Evolutionary conservation across 2,888 invertebrate genomes (phyloP).

Genomic region (Xestobium rufovillosum): DNA sequence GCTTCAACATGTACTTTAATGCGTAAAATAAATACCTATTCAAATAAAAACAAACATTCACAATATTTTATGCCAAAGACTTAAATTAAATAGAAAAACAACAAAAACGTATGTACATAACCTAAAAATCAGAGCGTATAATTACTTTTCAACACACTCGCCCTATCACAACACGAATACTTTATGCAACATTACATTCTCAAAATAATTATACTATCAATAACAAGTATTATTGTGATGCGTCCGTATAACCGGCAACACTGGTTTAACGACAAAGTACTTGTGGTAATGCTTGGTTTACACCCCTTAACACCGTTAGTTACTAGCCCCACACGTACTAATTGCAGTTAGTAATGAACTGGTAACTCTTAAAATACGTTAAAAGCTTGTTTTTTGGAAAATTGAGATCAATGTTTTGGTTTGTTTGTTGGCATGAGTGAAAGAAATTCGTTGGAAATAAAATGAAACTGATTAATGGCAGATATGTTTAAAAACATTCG

Average conservation of each 20-base stretch:
- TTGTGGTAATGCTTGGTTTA: too few relatives aligned
- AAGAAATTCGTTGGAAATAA: too few relatives aligned
- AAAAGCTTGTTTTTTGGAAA: too few relatives aligned
- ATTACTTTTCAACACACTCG: slow-evolving; percentile 31
- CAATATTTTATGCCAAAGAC: slow-evolving; percentile 16
- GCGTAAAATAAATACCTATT: slow-evolving; percentile 13
- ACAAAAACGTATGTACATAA: slow-evolving; percentile 37
- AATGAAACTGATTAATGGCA: too few relatives aligned
- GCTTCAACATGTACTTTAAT: slow-evolving; percentile 27
- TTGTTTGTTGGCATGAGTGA: too few relatives aligned
- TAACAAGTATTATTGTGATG: slow-evolving; percentile 33
- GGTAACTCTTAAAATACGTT: too few relatives aligned
- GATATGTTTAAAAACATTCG: too few relatives aligned
- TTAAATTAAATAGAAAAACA: slow-evolving; percentile 27
- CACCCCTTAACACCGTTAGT: too few relatives aligned
- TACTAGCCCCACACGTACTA: too few relatives aligned
- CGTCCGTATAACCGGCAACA: slow-evolving; percentile 20
- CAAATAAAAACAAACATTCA: slow-evolving; percentile 27
- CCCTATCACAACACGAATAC: slow-evolving; percentile 40
- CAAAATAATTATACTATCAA: slow-evolving; percentile 24
- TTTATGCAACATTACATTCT: slow-evolving; percentile 29
- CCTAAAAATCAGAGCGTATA: slow-evolving; percentile 27
- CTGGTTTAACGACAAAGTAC: slow-evolving; percentile 23
- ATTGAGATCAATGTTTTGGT: too few relatives aligned
- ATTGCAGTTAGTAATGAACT: too few relatives aligned